Evolutionary conservation across 2,888 invertebrate genomes (phyloP).

Genomic region (Hyposoter dolosus): DNA sequence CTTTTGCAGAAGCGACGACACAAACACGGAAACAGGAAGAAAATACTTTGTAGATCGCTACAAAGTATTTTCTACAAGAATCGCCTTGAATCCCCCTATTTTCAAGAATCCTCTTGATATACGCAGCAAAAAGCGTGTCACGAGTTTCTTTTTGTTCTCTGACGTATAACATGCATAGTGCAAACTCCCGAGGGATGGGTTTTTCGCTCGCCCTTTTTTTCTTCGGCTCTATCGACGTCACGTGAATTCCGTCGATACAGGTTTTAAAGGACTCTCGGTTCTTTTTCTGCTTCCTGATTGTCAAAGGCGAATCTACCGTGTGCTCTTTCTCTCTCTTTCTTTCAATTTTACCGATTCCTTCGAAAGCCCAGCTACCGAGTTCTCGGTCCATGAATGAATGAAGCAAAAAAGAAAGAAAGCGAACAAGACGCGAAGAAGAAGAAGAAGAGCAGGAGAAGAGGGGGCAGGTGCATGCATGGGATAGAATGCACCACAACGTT

Average conservation of each 20-base stretch:
- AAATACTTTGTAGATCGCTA: too few relatives aligned
- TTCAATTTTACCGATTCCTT: slow-evolving; percentile 76
- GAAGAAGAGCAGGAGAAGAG: slow-evolving; percentile 18
- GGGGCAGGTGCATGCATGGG: slow-evolving; percentile 37
- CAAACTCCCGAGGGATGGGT: slow-evolving; percentile 10
- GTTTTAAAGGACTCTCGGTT: slow-evolving; percentile 67
- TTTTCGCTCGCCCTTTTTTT: slow-evolving; percentile 16
- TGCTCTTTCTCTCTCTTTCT: slow-evolving; percentile 50
- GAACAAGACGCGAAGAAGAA: slow-evolving; percentile 55
- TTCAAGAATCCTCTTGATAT: neutral
- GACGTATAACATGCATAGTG: slow-evolving; percentile 26
- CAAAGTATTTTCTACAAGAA: too few relatives aligned
- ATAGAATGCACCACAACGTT: slow-evolving; percentile 49
- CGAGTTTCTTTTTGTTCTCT: slow-evolving; percentile 39
- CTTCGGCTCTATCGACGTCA: slow-evolving; percentile 43
- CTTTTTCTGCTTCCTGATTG: slow-evolving; percentile 43
- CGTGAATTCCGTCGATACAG: slow-evolving; percentile 69
- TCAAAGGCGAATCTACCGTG: slow-evolving; percentile 43
- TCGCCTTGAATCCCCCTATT: too few relatives aligned
- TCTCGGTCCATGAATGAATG: slow-evolving; percentile 77
- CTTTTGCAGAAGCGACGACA: neutral
- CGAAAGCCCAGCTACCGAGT: slow-evolving; percentile 66
- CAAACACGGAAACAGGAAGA: neutral
- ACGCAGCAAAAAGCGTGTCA: neutral
- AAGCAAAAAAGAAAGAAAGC: slow-evolving; percentile 31